These are phyloP conservation scores for Paratrypauchen microcephalus DNA, from an alignment of 2,797 vertebrate species.

Conservation along the genomic window DNA sequence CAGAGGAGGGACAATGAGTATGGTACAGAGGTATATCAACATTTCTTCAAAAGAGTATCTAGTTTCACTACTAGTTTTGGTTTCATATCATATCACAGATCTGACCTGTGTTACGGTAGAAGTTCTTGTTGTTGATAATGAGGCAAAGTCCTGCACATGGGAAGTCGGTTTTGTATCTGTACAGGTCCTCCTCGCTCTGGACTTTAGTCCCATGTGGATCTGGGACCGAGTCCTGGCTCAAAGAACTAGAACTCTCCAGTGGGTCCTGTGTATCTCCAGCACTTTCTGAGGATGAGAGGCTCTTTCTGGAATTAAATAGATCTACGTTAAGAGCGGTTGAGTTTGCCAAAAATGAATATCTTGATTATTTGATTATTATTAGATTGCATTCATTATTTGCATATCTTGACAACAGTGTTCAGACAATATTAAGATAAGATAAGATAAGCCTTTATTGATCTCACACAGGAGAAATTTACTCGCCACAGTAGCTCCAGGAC, in stretches of 20 bases:
- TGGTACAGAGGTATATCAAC: too few species aligned
- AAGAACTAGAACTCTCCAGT: background rate
- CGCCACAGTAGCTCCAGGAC: too few species aligned
- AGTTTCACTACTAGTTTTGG: background rate
- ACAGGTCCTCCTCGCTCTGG: slow-evolving; percentile 8
- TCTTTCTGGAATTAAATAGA: background rate
- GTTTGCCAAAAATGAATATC: too few species aligned
- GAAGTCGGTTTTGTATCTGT: slow-evolving; percentile 62
- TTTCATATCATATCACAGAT: background rate
- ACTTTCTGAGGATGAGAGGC: background rate
- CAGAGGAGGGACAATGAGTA: too few species aligned
- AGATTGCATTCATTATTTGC: too few species aligned
- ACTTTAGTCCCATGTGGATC: background rate
- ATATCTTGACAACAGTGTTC: too few species aligned
- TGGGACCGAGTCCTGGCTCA: background rate
- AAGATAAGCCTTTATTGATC: too few species aligned
- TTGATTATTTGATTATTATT: too few species aligned
- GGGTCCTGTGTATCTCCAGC: background rate
- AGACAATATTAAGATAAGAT: too few species aligned
- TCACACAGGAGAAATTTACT: too few species aligned
- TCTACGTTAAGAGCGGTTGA: too few species aligned
- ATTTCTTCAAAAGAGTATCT: too few species aligned
- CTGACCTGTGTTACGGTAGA: slow-evolving; percentile 18
- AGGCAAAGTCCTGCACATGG: slow-evolving; percentile 55
- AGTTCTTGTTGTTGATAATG: slow-evolving; percentile 73